These are phyloP conservation scores for Burhinus bistriatus DNA, from an alignment of 2,113 vertebrate genomes.

Conservation along the genomic window DNA sequence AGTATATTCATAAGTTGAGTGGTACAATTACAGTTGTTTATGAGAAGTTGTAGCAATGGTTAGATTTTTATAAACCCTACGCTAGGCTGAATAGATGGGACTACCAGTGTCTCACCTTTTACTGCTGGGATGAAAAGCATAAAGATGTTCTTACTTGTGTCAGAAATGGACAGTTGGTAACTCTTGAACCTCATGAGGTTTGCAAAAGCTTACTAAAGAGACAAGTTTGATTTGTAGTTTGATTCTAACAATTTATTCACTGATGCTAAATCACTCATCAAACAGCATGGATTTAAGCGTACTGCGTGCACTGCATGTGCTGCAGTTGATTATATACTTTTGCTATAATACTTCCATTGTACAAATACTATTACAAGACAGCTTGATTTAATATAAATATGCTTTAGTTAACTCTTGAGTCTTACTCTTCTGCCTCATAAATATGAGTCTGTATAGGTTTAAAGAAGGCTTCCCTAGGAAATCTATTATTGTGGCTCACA, in stretches of 20 bases:
- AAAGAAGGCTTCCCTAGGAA: not conserved
- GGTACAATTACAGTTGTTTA: not conserved
- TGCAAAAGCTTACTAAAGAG: not conserved
- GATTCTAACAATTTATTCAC: not conserved
- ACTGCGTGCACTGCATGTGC: fast-evolving
- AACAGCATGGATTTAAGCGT: not conserved
- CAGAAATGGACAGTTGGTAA: not conserved
- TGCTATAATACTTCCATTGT: not conserved
- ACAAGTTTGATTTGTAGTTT: not conserved
- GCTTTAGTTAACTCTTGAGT: not conserved
- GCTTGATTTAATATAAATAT: not conserved
- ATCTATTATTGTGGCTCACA: not conserved
- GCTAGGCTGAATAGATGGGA: not conserved
- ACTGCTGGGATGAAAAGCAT: not conserved
- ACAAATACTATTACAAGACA: not conserved
- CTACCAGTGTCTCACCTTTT: not conserved
- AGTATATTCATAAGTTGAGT: not conserved
- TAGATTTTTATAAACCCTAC: not conserved
- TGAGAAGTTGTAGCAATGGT: not conserved
- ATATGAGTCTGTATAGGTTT: not conserved
- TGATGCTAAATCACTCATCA: not conserved
- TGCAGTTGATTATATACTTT: not conserved
- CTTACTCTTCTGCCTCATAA: not conserved
- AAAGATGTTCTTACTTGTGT: not conserved
- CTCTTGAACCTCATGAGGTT: not conserved